phyloP scores from a whole-genome alignment of 2,113 vertebrate genomes.

The Takifugu flavidus region DNA sequence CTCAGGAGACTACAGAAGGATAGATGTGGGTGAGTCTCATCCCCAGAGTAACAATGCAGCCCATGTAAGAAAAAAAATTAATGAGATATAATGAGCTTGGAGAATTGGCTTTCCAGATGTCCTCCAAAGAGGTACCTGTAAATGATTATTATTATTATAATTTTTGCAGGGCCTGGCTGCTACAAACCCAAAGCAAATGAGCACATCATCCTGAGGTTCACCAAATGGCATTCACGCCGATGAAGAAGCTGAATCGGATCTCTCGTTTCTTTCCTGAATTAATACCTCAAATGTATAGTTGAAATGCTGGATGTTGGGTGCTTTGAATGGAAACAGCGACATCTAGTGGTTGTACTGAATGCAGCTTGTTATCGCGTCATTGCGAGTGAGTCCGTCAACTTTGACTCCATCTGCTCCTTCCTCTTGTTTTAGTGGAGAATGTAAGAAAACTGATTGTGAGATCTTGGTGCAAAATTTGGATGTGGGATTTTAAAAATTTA shows the following conservation, averaged over 20 bases:
- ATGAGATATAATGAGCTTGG: conserved; percentile 48
- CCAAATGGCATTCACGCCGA: conserved; percentile 35
- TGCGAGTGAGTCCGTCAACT: background rate
- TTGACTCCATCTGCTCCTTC: background rate
- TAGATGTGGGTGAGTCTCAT: conserved; percentile 63
- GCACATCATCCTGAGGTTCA: conserved; percentile 61
- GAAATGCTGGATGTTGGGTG: background rate
- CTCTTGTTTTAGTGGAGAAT: background rate
- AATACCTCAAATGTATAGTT: too few relatives aligned
- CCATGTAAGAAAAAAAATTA: conserved; percentile 30
- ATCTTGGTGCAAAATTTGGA: too few relatives aligned
- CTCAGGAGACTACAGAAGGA: conserved; percentile 33
- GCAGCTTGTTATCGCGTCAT: background rate
- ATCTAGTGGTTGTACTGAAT: conserved; percentile 13
- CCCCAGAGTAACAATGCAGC: conserved; percentile 21
- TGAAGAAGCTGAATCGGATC: background rate
- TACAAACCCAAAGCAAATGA: conserved; percentile 51
- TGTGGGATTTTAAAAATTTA: too few relatives aligned
- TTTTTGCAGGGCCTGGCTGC: conserved; percentile 59
- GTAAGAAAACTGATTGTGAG: too few relatives aligned
- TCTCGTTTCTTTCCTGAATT: background rate
- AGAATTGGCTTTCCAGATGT: conserved; percentile 17
- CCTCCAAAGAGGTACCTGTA: background rate
- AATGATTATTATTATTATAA: background rate
- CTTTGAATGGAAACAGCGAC: conserved; percentile 33